Evolutionary conservation across 1,140 invertebrate genomes (phyloP).

Genomic region (Eriocheir sinensis): DNA sequence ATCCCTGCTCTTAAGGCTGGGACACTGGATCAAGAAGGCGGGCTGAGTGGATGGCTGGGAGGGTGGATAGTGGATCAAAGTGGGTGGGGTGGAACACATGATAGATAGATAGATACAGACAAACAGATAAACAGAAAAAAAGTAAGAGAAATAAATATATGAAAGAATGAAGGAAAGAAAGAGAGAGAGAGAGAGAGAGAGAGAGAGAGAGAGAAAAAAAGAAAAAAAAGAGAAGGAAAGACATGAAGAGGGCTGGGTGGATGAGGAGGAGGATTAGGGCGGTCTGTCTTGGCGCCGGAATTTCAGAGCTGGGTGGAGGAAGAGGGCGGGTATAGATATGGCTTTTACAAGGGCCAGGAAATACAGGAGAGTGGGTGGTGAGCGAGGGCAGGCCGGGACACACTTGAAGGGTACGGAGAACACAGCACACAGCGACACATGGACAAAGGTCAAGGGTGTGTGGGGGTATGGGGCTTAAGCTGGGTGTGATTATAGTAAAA

Average conservation of each 20-base stretch:
- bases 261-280: background rate
- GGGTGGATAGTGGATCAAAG: background rate
- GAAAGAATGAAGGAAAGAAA: background rate
- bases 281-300: too few species aligned
- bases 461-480: background rate
- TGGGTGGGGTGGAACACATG: too few species aligned
- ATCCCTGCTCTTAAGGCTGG: too few species aligned
- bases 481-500: conserved; percentile 24
- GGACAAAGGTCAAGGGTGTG: too few species aligned
- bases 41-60: background rate
- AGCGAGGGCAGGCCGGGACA: too few species aligned
- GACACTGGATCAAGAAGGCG: too few species aligned
- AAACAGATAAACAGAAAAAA: background rate
- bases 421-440: too few species aligned
- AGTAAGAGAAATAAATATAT: background rate
- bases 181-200: background rate
- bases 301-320: too few species aligned
- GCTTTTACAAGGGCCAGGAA: too few species aligned
- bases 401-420: too few species aligned
- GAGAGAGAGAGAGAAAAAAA: background rate
- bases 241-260: background rate
- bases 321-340: too few species aligned
- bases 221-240: background rate
- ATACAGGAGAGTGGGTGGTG: too few species aligned
- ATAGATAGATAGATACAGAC: background rate